phyloP scores from a whole-genome alignment of 1,140 invertebrate genomes.

The Lepidotrigona ventralis region DNA sequence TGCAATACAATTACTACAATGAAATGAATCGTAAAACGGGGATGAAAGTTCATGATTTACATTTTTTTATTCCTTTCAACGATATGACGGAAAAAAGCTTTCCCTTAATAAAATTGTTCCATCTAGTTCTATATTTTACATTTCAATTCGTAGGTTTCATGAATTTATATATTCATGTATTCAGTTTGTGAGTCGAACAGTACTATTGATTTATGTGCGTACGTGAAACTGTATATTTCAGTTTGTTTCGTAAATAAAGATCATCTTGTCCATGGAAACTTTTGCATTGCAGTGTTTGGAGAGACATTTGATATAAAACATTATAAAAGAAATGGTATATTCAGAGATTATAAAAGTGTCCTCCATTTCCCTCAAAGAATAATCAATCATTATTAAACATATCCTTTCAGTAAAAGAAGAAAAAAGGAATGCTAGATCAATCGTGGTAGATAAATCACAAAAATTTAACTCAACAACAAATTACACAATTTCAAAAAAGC shows the following conservation, averaged over 20 bases:
- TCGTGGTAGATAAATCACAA: neutral
- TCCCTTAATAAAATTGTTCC: neutral
- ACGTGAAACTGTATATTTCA: neutral
- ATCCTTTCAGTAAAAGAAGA: neutral
- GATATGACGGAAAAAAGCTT: no score
- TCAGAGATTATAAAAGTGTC: neutral
- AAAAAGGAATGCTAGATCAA: neutral
- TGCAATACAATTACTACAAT: no score
- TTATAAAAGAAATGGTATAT: neutral
- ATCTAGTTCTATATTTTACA: neutral
- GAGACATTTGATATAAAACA: neutral
- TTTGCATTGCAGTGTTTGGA: neutral
- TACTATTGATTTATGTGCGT: neutral
- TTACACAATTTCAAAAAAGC: neutral
- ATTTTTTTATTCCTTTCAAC: neutral
- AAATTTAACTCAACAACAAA: neutral
- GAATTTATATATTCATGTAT: neutral
- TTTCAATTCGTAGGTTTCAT: neutral
- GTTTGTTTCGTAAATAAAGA: slow-evolving; percentile 6
- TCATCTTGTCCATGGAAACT: neutral
- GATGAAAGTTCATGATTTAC: neutral
- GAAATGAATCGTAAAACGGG: neutral
- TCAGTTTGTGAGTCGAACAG: neutral
- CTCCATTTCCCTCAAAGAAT: neutral
- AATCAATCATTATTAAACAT: neutral